Conservation (phyloP, 1,140 invertebrate genomes). For the Lethrus apterus region DNA sequence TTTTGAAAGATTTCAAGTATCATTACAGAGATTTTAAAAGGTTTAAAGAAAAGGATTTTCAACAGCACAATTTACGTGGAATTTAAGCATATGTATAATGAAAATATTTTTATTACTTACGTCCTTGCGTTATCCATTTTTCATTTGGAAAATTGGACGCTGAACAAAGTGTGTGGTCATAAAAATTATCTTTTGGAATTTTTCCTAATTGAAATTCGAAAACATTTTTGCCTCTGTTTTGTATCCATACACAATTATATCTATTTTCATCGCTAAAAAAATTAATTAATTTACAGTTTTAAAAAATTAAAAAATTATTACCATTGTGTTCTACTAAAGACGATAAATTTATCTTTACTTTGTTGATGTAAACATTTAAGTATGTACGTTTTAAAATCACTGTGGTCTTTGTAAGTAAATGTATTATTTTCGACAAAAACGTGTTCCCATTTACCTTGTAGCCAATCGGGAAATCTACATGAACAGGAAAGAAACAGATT, state of each 20-base stretch:
- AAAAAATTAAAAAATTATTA: constrained; percentile 20
- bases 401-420: constrained; percentile 56
- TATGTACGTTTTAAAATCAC: constrained; percentile 57
- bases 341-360: constrained; percentile 42
- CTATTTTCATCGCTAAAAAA: constrained; percentile 52
- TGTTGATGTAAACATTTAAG: constrained; percentile 48
- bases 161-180: constrained; percentile 40
- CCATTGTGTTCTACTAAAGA: constrained; percentile 51
- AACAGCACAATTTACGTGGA: too few relatives aligned
- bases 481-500: neutral
- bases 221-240: constrained; percentile 55
- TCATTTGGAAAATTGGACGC: constrained; percentile 46
- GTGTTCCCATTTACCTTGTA: constrained; percentile 59
- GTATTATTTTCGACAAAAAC: constrained; percentile 52
- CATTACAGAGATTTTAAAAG: too few relatives aligned
- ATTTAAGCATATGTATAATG: too few relatives aligned
- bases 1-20: too few relatives aligned
- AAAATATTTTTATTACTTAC: constrained; percentile 49
- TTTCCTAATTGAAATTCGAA: constrained; percentile 56
- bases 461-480: constrained; percentile 57
- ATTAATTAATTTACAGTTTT: constrained; percentile 1
- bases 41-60: too few relatives aligned
- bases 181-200: constrained; percentile 35
- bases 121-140: constrained; percentile 60
- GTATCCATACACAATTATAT: constrained; percentile 58